Evolutionary conservation across 2,888 invertebrate genomes (phyloP), one percentile per base, ranked within the genome.

Genomic region (Slavum lentiscoides): DNA sequence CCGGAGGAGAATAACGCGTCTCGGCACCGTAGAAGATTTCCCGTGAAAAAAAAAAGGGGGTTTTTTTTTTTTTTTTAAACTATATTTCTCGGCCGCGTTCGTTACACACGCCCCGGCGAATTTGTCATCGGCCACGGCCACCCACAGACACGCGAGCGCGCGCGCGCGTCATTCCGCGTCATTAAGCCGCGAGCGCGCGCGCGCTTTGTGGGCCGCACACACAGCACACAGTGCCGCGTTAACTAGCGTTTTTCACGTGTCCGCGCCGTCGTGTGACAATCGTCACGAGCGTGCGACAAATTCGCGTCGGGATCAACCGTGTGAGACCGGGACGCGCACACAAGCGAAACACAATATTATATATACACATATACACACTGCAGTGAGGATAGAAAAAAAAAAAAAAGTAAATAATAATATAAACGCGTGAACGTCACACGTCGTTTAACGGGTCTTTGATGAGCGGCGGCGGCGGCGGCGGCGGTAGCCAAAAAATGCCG

Each of bases 371-470:
- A 30, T 30, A 30, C 30, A n/a, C n/a, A n/a, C n/a, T n/a, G 30
- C 30, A 30, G 30, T 30, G 19, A 55, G 55, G 1, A 37, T n/a
- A 11, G 62, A 37, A 11, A 15, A 58, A 13, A 13, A 39, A 39
- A 59, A 8, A 53, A 23, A 30, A 39, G n/a, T 37, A 43, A 61
- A 49, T 5, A 19, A 53, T 19, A 1, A 64, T 9, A 64, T 30
- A 49, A 74, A 74, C 19, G 74, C 74, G 49, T 62, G 9, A 30
- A 43, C 80, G 80, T 80, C 80, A 80, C 80, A 80, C 80, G 55
- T 80, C 80, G 80, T 80, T 80, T 80, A 72, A 80, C 80, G 80
- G 77, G 80, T 80, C 80, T 80, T 80, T 80, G 80, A 80, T 64
- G 80, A 80, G 72, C 58, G 43, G 58, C 19, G 17, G 30, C 53